Base-by-base conservation (phyloP, 2,888 invertebrate genomes). In the Monopis laevigella region DNA sequence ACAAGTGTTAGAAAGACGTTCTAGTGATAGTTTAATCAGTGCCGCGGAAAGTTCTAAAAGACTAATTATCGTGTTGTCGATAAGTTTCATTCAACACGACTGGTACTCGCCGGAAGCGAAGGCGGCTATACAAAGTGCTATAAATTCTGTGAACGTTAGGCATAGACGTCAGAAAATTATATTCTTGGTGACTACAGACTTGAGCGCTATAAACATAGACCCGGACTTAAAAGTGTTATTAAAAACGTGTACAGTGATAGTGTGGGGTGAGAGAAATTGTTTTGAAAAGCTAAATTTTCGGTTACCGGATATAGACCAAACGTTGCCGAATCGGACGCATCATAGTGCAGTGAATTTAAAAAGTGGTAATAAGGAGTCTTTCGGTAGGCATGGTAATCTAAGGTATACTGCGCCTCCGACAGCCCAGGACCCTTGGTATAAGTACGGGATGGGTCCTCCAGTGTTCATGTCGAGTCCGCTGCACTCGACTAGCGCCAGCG, bases 271-370 rank as follows among this genome's bases (percentile, higher is more conserved):
- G 60, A 88, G 87, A 51, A 84, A 90, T 55, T 94, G 94, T 83
- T 93, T 93, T 93, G 91, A 92, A 58, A 92, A 93, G 70, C 82
- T 95, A 58, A 86, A 90, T 66, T 87, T 84, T 82, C 88, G 90
- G 52, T 88, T 93, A 85, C 92, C 92, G 50, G 91, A 92, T 66
- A 88, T 89, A 53, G 82, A 82, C 62, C 75, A 81, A 62, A 82
- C 82, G 48, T 69, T 83, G 45, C 83, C 85, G 51, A 80, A 82
- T 70, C 82, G 82, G 71, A 82, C 82, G 70, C 72, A 81, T 60
- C 80, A 81, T 61, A 77, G 70, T 49, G 68, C 80, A 47, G 77
- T 73, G 62, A 78, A 74, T 55, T 56, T 77, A 47, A 82, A 81
- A 62, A 69, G 65, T 61, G 60, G 65, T 58, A 74, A 75, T 50